Conservation (phyloP, 2,797 vertebrate genomes). For the Tympanoctomys barrerae region DNA sequence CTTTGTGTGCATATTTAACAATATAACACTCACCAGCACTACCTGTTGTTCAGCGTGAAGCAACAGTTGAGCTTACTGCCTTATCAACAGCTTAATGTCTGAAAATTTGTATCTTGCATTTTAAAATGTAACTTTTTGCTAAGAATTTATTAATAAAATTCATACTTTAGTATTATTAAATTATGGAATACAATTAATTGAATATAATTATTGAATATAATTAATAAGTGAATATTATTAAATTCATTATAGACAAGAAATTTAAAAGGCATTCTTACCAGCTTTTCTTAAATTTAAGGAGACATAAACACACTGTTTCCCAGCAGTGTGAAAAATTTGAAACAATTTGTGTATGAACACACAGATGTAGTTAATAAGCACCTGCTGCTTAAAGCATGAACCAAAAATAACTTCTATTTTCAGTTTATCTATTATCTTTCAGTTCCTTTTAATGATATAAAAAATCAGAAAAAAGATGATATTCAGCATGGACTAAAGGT, state of each 20-base stretch:
- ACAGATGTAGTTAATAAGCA: background rate
- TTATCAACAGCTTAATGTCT: background rate
- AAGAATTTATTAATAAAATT: background rate
- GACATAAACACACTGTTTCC: background rate
- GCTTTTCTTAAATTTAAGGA: background rate
- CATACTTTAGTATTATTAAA: background rate
- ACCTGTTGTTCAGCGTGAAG: background rate
- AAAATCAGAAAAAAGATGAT: background rate
- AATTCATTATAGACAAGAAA: background rate
- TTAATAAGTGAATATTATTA: background rate
- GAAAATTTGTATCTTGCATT: background rate
- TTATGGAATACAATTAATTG: no score
- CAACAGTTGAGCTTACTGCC: background rate
- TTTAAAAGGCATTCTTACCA: background rate
- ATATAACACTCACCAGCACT: constrained; percentile 13
- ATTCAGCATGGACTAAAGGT: background rate
- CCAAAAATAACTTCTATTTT: background rate
- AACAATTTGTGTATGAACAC: background rate
- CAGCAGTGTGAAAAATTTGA: background rate
- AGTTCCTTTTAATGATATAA: background rate
- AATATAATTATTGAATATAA: no score
- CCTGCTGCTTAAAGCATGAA: constrained; percentile 17
- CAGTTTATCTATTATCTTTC: background rate
- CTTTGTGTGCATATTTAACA: background rate
- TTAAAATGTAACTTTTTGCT: background rate